phyloP scores from a whole-genome alignment of 1,140 invertebrate genomes.

The Aporrectodea caliginosa region DNA sequence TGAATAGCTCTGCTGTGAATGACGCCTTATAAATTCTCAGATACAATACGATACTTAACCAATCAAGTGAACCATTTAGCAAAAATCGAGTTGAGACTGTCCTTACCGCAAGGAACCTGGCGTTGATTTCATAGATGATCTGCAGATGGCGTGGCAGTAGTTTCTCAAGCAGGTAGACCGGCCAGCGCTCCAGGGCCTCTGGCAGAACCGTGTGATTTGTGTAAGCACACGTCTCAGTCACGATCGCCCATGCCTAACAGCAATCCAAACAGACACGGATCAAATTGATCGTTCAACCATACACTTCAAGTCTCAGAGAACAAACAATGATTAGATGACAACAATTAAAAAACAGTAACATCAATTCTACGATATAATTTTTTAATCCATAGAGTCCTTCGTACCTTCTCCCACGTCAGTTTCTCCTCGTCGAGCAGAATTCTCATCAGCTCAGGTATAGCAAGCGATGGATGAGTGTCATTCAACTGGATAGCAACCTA shows the following conservation, averaged over 20 bases:
- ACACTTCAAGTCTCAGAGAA: background rate
- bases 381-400: background rate
- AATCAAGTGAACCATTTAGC: too few species aligned
- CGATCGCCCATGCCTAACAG: conserved; percentile 81
- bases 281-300: background rate
- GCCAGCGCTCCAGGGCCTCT: conserved; percentile 94
- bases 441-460: conserved; percentile 95
- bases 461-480: conserved; percentile 96
- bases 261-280: background rate
- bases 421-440: conserved; percentile 91
- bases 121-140: conserved; percentile 90
- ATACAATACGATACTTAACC: too few species aligned
- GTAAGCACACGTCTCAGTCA: conserved; percentile 68
- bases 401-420: conserved; percentile 75
- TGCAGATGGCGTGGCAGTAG: conserved; percentile 91
- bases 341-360: background rate
- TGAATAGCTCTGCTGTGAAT: too few species aligned
- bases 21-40: too few species aligned
- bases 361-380: background rate
- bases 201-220: conserved; percentile 68
- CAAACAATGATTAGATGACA: too few species aligned
- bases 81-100: too few species aligned
- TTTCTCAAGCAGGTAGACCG: conserved; percentile 76
- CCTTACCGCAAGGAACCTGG: conserved; percentile 46
- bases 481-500: conserved; percentile 95